Conservation (phyloP, 2,113 vertebrate genomes). For the Tenebrosternarchus preto region DNA sequence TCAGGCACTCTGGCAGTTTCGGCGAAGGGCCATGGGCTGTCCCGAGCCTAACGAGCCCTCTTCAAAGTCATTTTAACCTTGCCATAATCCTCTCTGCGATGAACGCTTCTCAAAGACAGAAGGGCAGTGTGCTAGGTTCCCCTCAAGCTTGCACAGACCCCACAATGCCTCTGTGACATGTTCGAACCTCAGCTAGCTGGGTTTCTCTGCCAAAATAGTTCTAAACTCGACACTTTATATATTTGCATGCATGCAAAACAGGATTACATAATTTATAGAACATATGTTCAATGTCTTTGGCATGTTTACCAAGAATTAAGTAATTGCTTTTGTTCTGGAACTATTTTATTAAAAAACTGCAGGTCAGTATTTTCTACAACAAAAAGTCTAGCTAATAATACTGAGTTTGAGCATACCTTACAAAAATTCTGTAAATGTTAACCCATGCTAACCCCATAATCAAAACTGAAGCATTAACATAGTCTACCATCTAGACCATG, state of each 20-base stretch:
- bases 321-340: not conserved
- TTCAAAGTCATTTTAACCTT: slow-evolving; percentile 67
- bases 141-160: slow-evolving; percentile 53
- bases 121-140: slow-evolving; percentile 52
- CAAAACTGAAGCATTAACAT: too few relatives aligned
- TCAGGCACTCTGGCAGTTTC: slow-evolving; percentile 1
- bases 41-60: slow-evolving; percentile 61
- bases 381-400: too few relatives aligned
- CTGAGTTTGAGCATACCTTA: too few relatives aligned
- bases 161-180: slow-evolving; percentile 37
- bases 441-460: too few relatives aligned
- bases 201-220: not conserved
- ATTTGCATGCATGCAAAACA: not conserved
- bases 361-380: too few relatives aligned
- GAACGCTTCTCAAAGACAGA: slow-evolving; percentile 58
- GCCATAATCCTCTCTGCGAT: slow-evolving; percentile 60
- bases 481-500: too few relatives aligned
- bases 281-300: too few relatives aligned
- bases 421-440: too few relatives aligned
- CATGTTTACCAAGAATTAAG: too few relatives aligned
- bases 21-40: slow-evolving; percentile 49
- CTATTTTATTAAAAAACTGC: too few relatives aligned
- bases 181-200: slow-evolving; percentile 13
- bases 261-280: too few relatives aligned
- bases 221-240: slow-evolving; percentile 15